Conservation (phyloP, 2,888 invertebrate species). For the Nyleta sp. region DNA sequence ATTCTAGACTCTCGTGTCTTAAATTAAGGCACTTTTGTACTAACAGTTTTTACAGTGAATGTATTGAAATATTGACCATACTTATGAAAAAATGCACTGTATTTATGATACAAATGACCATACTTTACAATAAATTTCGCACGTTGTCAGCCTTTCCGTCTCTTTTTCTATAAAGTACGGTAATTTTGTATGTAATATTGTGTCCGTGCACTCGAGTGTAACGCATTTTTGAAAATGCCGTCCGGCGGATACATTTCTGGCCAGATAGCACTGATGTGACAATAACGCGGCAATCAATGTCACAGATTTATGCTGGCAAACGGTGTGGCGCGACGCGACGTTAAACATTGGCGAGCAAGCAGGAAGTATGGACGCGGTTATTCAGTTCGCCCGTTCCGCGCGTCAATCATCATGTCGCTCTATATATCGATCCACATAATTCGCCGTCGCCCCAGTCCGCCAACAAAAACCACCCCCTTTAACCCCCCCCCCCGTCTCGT, state of each 20-base stretch:
- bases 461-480: not conserved
- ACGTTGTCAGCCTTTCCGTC: too few species aligned
- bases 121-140: too few species aligned
- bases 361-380: slow-evolving; percentile 41
- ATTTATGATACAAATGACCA: too few species aligned
- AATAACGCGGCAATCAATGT: slow-evolving; percentile 38
- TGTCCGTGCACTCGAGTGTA: too few species aligned
- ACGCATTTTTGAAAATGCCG: slow-evolving; percentile 5
- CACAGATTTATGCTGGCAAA: slow-evolving; percentile 30
- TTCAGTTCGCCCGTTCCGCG: slow-evolving; percentile 37
- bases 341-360: slow-evolving; percentile 29
- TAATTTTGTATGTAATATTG: too few species aligned
- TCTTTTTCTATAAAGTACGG: too few species aligned
- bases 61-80: too few species aligned
- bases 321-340: slow-evolving; percentile 25
- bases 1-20: too few species aligned
- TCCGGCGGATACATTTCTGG: not conserved
- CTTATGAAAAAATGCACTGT: too few species aligned
- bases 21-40: too few species aligned
- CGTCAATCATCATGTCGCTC: slow-evolving; percentile 52
- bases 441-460: slow-evolving; percentile 5
- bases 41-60: too few species aligned
- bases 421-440: slow-evolving; percentile 40
- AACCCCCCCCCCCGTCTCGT: not conserved
- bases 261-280: slow-evolving; percentile 11